Percentiles rank a stretch among this genome's conserved stretches.
Evolutionary conservation across 1,140 invertebrate genomes (phyloP).

Genomic region (Drosophila sulfurigaster): DNA sequence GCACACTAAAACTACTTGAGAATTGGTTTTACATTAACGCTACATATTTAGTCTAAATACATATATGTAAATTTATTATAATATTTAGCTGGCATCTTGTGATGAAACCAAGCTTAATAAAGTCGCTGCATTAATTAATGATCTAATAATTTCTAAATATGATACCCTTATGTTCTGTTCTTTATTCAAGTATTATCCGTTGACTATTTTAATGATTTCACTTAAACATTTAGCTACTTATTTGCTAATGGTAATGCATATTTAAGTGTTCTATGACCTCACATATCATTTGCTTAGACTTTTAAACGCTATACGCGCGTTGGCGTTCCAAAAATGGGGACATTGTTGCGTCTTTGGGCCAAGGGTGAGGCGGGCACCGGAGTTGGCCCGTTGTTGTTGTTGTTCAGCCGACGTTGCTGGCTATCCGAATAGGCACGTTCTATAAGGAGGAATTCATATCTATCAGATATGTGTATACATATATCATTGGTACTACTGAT

Average conservation of each 20-base stretch:
- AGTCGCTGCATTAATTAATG: conserved; percentile 24
- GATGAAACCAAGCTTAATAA: conserved; percentile 16
- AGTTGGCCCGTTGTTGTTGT: conserved; percentile 73
- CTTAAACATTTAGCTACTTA: conserved; percentile 61
- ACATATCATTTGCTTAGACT: conserved; percentile 61
- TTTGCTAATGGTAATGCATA: conserved; percentile 58
- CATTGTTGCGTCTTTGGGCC: conserved; percentile 64
- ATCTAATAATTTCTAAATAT: conserved; percentile 21
- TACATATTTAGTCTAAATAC: conserved; percentile 58
- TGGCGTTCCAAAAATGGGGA: conserved; percentile 72
- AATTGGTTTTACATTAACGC: conserved; percentile 49
- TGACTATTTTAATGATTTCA: conserved; percentile 42
- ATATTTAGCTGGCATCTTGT: conserved; percentile 30
- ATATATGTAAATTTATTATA: conserved; percentile 41
- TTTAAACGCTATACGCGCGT: conserved; percentile 81
- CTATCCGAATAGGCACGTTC: conserved; percentile 83
- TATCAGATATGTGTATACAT: conserved; percentile 39
- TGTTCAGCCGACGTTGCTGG: conserved; percentile 74
- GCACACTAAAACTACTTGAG: conserved; percentile 73
- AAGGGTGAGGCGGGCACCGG: conserved; percentile 72
- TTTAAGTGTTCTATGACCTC: conserved; percentile 34
- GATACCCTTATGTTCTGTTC: conserved; percentile 17
- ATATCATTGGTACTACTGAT: conserved; percentile 45
- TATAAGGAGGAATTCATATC: conserved; percentile 48
- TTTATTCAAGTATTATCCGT: conserved; percentile 37